Conservation (phyloP, 2,797 vertebrate genomes). For the Labeo calbasu region DNA sequence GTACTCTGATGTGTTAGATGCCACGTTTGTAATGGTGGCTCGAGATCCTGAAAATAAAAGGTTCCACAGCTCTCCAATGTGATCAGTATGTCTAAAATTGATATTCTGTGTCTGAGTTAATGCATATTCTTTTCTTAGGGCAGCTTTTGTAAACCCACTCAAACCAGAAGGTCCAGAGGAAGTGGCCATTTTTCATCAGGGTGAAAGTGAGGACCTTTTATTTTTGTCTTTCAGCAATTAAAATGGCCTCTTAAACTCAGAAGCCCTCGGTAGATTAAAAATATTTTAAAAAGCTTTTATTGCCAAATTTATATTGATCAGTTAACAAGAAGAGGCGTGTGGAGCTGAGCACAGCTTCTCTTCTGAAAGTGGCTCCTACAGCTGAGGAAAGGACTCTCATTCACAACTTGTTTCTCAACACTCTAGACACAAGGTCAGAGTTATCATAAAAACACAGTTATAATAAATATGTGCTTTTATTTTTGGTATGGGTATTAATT, state of each 20-base stretch:
- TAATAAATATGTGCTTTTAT: not conserved
- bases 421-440: slow-evolving; percentile 86
- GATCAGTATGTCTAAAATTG: not conserved
- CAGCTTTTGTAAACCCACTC: slow-evolving; percentile 92
- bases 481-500: not conserved
- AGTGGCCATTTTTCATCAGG: slow-evolving; percentile 85
- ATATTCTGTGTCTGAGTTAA: not conserved
- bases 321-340: slow-evolving; percentile 88
- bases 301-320: slow-evolving; percentile 59
- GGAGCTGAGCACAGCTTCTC: slow-evolving; percentile 85
- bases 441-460: not conserved
- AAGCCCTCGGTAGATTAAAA: not conserved
- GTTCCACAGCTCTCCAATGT: slow-evolving; percentile 66
- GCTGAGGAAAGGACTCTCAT: slow-evolving; percentile 89
- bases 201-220: slow-evolving; percentile 81
- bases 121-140: slow-evolving; percentile 63
- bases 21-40: slow-evolving; percentile 97
- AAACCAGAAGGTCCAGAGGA: slow-evolving; percentile 83
- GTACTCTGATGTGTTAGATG: slow-evolving; percentile 87
- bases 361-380: slow-evolving; percentile 92
- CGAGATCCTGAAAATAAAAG: slow-evolving; percentile 94
- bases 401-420: slow-evolving; percentile 92
- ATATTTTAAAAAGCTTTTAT: not conserved
- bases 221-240: not conserved
- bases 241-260: not conserved